Conservation (phyloP, 1,140 invertebrate species). For the Limonius californicus region DNA sequence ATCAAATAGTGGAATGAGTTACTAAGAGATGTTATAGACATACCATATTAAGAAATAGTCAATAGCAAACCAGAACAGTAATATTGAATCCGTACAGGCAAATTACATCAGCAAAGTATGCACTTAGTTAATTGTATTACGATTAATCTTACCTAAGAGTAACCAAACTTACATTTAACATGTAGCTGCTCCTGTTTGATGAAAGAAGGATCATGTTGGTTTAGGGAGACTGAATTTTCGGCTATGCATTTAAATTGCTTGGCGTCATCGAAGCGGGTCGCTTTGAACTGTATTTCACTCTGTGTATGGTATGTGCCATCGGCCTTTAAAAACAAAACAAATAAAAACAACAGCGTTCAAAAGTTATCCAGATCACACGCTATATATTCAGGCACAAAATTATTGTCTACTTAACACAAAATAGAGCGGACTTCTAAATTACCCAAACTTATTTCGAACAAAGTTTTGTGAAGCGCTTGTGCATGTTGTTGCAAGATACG, state of each 20-base stretch:
- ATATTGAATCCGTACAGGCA: no score
- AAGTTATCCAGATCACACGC: no score
- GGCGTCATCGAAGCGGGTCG: conserved; percentile 77
- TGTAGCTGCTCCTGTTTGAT: conserved; percentile 64
- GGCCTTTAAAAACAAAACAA: conserved; percentile 48
- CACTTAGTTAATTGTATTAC: no score
- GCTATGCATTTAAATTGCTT: conserved; percentile 74
- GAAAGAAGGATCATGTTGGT: conserved; percentile 65
- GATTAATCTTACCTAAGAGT: no score
- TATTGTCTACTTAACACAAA: not conserved
- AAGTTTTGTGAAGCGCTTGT: not conserved
- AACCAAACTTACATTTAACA: conserved; percentile 73
- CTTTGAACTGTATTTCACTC: conserved; percentile 72
- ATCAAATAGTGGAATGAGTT: no score
- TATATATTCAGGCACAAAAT: not conserved
- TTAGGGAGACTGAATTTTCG: conserved; percentile 71
- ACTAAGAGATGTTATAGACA: no score
- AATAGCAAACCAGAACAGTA: no score
- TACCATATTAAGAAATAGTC: no score
- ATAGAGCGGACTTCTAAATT: not conserved
- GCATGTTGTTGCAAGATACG: not conserved
- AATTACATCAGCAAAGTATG: no score
- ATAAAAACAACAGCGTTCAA: no score
- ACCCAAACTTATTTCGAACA: not conserved
- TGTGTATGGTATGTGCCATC: conserved; percentile 76